Evolutionary conservation across 2,113 vertebrate genomes (phyloP).

Genomic region (Petrocephalus zakoni): DNA sequence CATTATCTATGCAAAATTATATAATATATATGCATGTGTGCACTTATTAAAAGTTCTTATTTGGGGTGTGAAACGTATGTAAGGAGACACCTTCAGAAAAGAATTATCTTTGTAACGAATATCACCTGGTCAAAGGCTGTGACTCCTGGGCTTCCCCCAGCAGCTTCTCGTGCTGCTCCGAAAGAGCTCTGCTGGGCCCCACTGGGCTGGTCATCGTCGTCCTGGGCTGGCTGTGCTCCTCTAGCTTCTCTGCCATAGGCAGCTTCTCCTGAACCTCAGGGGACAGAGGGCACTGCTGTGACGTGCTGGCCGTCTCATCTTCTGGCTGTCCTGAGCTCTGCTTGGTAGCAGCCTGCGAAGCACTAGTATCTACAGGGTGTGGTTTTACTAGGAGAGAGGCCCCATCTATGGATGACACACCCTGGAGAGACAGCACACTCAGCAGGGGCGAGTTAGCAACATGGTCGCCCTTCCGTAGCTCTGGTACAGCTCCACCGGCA

Average conservation of each 20-base stretch:
- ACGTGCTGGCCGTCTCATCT: not conserved
- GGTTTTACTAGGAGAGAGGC: not conserved
- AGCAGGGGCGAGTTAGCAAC: constrained; percentile 50
- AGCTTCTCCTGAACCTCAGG: not conserved
- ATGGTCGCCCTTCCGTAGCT: constrained; percentile 24
- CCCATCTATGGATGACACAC: constrained; percentile 20
- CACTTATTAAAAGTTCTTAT: not conserved
- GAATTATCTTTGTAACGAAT: not conserved
- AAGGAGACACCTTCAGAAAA: not conserved
- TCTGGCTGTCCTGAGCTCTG: not conserved
- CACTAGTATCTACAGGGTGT: constrained; percentile 19
- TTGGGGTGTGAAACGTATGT: not conserved
- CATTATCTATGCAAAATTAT: not conserved
- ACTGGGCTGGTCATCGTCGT: not conserved
- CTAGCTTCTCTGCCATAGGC: not conserved
- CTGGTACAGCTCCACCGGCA: not conserved
- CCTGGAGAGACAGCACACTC: constrained; percentile 37
- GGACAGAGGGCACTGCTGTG: not conserved
- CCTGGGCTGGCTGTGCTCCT: too few species aligned
- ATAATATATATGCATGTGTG: not conserved
- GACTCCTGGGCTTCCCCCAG: not conserved
- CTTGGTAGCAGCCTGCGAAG: not conserved
- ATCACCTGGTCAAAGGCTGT: not conserved
- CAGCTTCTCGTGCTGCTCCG: not conserved
- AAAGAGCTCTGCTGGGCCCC: not conserved